Percentiles rank a stretch among this genome's conserved stretches.
These are phyloP conservation scores for Takifugu flavidus DNA, from an alignment of 2,113 vertebrate genomes.

Conservation along the genomic window DNA sequence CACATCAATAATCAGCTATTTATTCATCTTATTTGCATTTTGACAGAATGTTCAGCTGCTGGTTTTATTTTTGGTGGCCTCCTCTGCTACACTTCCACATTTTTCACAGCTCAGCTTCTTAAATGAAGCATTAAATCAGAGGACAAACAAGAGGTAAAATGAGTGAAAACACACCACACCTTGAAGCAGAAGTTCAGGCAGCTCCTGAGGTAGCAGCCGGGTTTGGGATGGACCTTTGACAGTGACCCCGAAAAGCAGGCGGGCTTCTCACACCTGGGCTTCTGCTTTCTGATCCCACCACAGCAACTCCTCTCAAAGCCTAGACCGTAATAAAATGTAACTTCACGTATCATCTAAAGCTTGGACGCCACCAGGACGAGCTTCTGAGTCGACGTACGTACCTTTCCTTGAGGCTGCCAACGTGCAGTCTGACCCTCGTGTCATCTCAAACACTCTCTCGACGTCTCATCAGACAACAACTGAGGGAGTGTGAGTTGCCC, in stretches of 20 bases:
- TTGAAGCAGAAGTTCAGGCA: conserved; percentile 59
- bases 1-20: too few relatives aligned
- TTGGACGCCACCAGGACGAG: neutral
- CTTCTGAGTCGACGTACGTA: conserved; percentile 45
- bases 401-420: conserved; percentile 50
- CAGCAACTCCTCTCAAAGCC: conserved; percentile 43
- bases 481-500: conserved; percentile 49
- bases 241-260: conserved; percentile 31
- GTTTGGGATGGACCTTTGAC: conserved; percentile 41
- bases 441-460: conserved; percentile 63
- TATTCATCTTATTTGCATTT: too few relatives aligned
- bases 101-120: neutral
- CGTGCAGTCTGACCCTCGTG: conserved; percentile 51
- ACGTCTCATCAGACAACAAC: conserved; percentile 31
- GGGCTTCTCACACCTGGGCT: conserved; percentile 28
- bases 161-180: conserved; percentile 44
- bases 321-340: conserved; percentile 5
- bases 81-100: too few relatives aligned
- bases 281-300: conserved; percentile 20
- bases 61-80: too few relatives aligned
- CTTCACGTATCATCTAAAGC: neutral
- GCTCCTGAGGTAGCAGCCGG: conserved; percentile 35
- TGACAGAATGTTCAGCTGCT: too few relatives aligned
- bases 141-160: neutral
- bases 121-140: neutral